phyloP scores from a whole-genome alignment of 2,888 invertebrate species.

The Vannuccia rotundouncinata region DNA sequence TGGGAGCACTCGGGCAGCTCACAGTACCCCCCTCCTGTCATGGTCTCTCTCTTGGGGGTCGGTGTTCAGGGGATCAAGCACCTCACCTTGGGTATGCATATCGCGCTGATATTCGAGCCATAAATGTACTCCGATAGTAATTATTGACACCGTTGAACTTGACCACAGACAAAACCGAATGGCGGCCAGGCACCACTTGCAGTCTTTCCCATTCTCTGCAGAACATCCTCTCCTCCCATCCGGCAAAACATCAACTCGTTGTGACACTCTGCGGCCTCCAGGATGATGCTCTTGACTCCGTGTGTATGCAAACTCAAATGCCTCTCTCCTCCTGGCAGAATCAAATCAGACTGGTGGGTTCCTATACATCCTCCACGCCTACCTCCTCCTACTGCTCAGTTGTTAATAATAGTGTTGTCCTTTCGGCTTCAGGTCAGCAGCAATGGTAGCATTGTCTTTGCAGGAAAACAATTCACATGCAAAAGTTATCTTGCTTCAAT shows the following conservation, averaged over 20 bases:
- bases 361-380: too few species aligned
- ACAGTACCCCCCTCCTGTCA: neutral
- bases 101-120: too few species aligned
- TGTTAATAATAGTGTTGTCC: too few species aligned
- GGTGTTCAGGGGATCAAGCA: neutral
- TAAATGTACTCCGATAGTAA: too few species aligned
- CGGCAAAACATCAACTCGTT: neutral
- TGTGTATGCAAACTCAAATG: conserved; percentile 7
- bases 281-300: neutral
- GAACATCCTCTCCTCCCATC: neutral
- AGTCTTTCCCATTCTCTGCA: neutral
- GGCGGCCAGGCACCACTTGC: neutral
- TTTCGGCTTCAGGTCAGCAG: too few species aligned
- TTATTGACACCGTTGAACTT: too few species aligned
- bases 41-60: neutral
- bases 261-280: neutral
- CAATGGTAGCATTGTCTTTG: neutral
- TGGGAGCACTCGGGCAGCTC: neutral
- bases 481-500: conserved; percentile 10
- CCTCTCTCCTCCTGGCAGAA: neutral
- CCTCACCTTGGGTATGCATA: neutral
- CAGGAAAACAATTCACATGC: neutral
- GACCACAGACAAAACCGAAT: neutral
- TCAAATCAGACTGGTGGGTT: neutral
- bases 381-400: neutral